phyloP scores from a whole-genome alignment of 2,797 vertebrate genomes.

The Rhinichthys osculus region DNA sequence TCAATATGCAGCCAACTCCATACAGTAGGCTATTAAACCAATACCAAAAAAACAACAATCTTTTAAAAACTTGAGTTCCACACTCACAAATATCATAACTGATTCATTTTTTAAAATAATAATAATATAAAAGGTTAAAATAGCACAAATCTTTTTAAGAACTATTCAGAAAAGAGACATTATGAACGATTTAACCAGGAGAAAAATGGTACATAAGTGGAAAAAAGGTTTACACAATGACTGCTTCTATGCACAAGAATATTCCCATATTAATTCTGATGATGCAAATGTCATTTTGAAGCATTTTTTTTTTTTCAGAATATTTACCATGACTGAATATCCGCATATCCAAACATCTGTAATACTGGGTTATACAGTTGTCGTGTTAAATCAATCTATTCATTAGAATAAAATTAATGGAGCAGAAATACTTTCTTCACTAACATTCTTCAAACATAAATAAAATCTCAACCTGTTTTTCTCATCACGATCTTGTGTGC shows the following conservation, averaged over 20 bases:
- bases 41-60: neutral
- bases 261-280: neutral
- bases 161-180: neutral
- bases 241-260: neutral
- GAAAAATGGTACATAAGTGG: neutral
- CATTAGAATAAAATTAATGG: neutral
- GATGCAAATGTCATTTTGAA: neutral
- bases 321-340: neutral
- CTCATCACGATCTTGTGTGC: neutral
- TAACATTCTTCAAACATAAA: neutral
- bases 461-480: neutral
- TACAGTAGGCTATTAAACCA: neutral
- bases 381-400: neutral
- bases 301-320: neutral
- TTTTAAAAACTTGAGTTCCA: neutral
- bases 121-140: neutral
- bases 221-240: neutral
- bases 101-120: no score
- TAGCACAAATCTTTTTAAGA: neutral
- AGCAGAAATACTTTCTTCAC: neutral
- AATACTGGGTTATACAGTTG: neutral
- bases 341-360: neutral
- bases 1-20: neutral
- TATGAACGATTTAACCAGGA: neutral
- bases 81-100: neutral